Conservation (phyloP, 1,140 invertebrate species). For the Ips typographus region DNA sequence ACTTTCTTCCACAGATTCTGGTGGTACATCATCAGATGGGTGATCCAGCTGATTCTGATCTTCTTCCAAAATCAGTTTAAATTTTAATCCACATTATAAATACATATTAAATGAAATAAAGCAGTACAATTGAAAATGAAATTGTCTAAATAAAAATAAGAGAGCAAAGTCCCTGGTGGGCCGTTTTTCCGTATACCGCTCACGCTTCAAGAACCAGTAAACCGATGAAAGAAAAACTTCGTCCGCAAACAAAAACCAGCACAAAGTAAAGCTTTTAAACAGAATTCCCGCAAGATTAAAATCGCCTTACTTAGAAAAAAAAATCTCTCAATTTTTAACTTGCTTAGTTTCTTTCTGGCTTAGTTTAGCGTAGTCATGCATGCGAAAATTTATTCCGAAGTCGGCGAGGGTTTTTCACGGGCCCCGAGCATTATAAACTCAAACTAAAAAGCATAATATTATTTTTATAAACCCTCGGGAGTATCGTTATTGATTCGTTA, state of each 20-base stretch:
- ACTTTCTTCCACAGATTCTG: no score
- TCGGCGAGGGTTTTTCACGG: neutral
- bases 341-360: constrained; percentile 31
- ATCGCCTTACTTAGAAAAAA: constrained; percentile 44
- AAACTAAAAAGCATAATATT: constrained; percentile 33
- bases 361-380: constrained; percentile 35
- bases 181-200: neutral
- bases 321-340: constrained; percentile 40
- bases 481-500: constrained; percentile 17
- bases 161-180: constrained; percentile 4
- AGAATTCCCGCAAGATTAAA: constrained; percentile 44
- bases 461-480: constrained; percentile 24
- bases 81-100: no score
- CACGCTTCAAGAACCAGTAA: constrained; percentile 10
- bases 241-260: constrained; percentile 13
- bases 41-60: no score
- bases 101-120: no score
- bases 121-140: no score
- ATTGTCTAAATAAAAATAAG: no score
- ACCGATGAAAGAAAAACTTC: constrained; percentile 5
- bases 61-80: no score
- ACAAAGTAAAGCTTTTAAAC: constrained; percentile 41
- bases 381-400: constrained; percentile 20
- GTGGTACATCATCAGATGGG: no score
- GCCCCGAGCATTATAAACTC: constrained; percentile 7